These are phyloP conservation scores for Hetaerina titia DNA, from an alignment of 2,888 invertebrate genomes.

Conservation along the genomic window DNA sequence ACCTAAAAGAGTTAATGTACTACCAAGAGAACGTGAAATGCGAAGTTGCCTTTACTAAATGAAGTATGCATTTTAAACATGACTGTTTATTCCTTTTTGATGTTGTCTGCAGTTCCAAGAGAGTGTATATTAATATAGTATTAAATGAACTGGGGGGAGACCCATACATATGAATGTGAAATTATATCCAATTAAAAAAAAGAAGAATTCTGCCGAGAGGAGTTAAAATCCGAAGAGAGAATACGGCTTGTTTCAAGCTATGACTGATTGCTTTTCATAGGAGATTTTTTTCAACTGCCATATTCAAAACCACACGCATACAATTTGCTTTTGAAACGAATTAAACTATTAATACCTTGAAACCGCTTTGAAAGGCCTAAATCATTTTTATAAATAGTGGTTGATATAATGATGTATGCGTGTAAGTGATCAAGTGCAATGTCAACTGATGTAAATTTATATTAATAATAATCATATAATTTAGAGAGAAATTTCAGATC, in stretches of 20 bases:
- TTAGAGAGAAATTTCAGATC: conserved; percentile 57
- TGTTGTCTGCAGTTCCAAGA: conserved; percentile 36
- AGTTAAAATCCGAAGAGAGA: conserved; percentile 17
- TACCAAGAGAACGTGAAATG: conserved; percentile 8
- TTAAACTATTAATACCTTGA: conserved; percentile 62
- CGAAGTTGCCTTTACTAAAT: conserved; percentile 44
- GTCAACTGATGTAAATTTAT: conserved; percentile 62
- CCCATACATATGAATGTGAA: not conserved
- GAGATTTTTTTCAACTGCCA: conserved; percentile 63
- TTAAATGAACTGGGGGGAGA: not conserved
- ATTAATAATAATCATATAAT: conserved; percentile 60
- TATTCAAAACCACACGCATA: conserved; percentile 52
- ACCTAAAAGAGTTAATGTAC: conserved; percentile 30
- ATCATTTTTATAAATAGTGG: conserved; percentile 66
- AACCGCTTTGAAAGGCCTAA: conserved; percentile 62
- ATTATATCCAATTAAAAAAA: not conserved
- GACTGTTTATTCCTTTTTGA: conserved; percentile 43
- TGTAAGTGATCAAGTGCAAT: conserved; percentile 55
- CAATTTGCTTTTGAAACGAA: conserved; percentile 66
- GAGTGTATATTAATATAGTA: not conserved
- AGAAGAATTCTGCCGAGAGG: conserved; percentile 15
- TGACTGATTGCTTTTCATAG: conserved; percentile 63
- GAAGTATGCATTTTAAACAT: conserved; percentile 33
- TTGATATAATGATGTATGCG: conserved; percentile 52
- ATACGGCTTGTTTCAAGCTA: conserved; percentile 51